phyloP scores from a whole-genome alignment of 2,113 vertebrate genomes.

The Mungos mungo region DNA sequence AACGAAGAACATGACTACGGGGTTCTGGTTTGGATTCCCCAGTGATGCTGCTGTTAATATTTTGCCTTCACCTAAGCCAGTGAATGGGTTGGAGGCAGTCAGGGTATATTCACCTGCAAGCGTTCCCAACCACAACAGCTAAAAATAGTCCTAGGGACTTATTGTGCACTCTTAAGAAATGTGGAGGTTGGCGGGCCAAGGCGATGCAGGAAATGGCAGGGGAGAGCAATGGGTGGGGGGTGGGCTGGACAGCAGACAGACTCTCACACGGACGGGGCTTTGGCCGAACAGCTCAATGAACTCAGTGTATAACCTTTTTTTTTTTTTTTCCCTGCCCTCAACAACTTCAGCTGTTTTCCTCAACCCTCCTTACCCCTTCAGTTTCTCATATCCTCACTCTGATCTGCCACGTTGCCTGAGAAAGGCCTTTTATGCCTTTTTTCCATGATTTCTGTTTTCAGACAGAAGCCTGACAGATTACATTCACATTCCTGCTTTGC shows the following conservation, averaged over 20 bases:
- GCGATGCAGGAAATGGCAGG: no score
- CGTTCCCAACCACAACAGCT: background rate
- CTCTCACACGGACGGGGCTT: no score
- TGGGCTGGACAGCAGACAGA: no score
- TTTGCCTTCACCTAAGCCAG: background rate
- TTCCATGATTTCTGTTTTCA: background rate
- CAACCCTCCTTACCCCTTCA: background rate
- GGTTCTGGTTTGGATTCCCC: background rate
- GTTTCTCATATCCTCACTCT: background rate
- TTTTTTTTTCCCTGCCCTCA: no score
- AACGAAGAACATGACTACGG: background rate
- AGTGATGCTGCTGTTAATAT: background rate
- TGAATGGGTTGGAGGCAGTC: background rate
- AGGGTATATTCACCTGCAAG: background rate
- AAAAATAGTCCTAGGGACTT: background rate
- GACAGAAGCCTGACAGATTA: background rate
- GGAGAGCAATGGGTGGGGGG: background rate
- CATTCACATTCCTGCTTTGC: background rate
- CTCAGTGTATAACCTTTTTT: background rate
- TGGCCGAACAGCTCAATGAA: background rate
- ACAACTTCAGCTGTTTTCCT: background rate
- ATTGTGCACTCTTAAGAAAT: background rate
- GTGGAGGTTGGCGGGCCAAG: background rate
- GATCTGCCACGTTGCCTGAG: background rate
- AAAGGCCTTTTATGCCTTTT: background rate